Evolutionary conservation across 1,140 invertebrate genomes (phyloP), one percentile per base, ranked within the genome.

Genomic region (Pemphigus obesinymphae): DNA sequence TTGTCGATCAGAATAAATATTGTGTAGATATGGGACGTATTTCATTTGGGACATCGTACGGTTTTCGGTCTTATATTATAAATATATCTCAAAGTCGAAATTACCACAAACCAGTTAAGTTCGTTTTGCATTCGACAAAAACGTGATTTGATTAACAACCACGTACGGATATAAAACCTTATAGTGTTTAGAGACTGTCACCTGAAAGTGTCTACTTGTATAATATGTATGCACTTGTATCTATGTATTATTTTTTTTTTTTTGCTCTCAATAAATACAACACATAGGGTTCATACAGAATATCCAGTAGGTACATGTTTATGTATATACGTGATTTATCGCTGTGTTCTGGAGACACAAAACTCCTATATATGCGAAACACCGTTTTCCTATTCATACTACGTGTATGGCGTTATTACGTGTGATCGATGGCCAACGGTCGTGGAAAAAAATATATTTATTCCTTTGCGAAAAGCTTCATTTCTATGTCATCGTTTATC

Each of bases 81-180:
- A 1, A 4, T 5, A 13, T n/a, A 15, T 61, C 26, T 61, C 15
- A 61, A 4, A 31, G 31, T 68, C 34, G n/a, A 23, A 68, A 34
- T 10, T 58, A 43, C 13, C 23, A 15, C 20, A 68, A 68, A 37
- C 31, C 31, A 37, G 34, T 68, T 2, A 20, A n/a, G 34, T 68
- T 40, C 66, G 3, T 66, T 66, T 66, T 66, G 31, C 34, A 66
- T 40, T 43, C 10, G 34, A 37, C 10, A 68, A 43, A 68, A 40
- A 37, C 66, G 66, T 68, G 66, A 40, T 68, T 68, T 43, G 66
- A 68, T 68, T 40, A 40, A 68, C 31, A 68, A 68, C 34, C 34
- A 7, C 3, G 10, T 37, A 68, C 8, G 61, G 29, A n/a, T 34
- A 37, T 68, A 23, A 10, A 37, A 37, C 6, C 10, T 7, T 40